Percentiles rank a stretch among this genome's conserved stretches.
phyloP scores from a whole-genome alignment of 2,888 invertebrate genomes.

The Micoletzkya japonica region DNA sequence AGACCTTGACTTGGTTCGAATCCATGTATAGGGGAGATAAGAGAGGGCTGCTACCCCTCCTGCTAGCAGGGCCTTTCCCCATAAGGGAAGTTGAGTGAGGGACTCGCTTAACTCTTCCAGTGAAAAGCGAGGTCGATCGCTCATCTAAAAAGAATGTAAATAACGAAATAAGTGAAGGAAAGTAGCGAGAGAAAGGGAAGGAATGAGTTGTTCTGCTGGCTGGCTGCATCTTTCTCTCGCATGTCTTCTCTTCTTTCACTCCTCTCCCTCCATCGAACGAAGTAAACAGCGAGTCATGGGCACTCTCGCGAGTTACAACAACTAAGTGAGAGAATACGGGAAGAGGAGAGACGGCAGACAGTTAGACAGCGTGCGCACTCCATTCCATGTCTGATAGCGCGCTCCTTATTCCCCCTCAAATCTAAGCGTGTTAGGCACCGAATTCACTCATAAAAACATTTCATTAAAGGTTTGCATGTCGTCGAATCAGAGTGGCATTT shows the following conservation, averaged over 20 bases:
- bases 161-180: background rate
- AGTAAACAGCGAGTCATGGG: constrained; percentile 7
- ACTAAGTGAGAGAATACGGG: too few relatives aligned
- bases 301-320: too few relatives aligned
- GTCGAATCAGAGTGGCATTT: constrained; percentile 25
- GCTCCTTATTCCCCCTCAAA: too few relatives aligned
- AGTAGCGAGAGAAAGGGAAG: background rate
- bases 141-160: constrained; percentile 17
- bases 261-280: background rate
- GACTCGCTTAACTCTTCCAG: constrained; percentile 18
- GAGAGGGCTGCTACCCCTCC: constrained; percentile 41
- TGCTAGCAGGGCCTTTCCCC: constrained; percentile 49
- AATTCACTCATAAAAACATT: too few relatives aligned
- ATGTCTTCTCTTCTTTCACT: background rate
- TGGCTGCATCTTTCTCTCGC: background rate
- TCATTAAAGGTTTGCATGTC: too few relatives aligned
- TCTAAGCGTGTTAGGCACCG: too few relatives aligned
- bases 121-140: background rate
- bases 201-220: background rate
- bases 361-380: too few relatives aligned
- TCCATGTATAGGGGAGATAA: constrained; percentile 45
- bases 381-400: too few relatives aligned
- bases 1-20: constrained; percentile 31
- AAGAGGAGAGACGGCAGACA: too few relatives aligned
- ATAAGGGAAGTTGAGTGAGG: constrained; percentile 40